Evolutionary conservation across 2,113 vertebrate species (phyloP), one percentile per base, ranked within the genome.

Genomic region (Pteruthius melanotis): DNA sequence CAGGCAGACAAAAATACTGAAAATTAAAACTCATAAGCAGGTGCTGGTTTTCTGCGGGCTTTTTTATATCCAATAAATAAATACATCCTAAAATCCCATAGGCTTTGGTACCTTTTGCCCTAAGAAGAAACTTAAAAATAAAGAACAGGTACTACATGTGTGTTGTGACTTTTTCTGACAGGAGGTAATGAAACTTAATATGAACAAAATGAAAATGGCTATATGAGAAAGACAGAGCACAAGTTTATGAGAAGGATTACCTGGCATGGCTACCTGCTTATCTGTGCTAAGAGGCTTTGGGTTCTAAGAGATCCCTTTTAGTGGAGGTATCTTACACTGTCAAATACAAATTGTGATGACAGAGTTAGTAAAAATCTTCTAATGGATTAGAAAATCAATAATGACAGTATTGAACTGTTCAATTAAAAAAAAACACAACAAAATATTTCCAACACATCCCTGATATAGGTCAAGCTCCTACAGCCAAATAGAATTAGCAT

Each of bases 21-120:
- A 76, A 79, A 61, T 13, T 27, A 68, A 93, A 80, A 90, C 13
- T 61, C 22, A 40, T 31, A 80, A 81, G 1, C 5, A 82, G 9
- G 4, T 52, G 0, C 15, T 77, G 17, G 1, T 61, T 83, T 91
- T 31, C 45, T 89, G 15, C 39, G 23, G 1, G 0, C 0, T 49
- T 50, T 66, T 69, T 44, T 8, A 39, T 37, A 57, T 13, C 13
- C 4, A 66, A 27, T 21, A 70, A 84, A 33, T 19, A 66, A 82
- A 56, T 54, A 8, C 12, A 18, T 65, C 5, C 3, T 54, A 49
- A 89, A 83, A 40, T 82, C 15, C 7, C 5, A 15, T 19, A 22
- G 10, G 3, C 4, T 52, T 47, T 60, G 16, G 6, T 12, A 49
- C 0, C 35, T 75, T 63, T 47, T 54, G 2, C 1, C 21, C 7